Base-by-base conservation (phyloP, 2,797 vertebrate genomes). In the Enteromius paludinosus region DNA sequence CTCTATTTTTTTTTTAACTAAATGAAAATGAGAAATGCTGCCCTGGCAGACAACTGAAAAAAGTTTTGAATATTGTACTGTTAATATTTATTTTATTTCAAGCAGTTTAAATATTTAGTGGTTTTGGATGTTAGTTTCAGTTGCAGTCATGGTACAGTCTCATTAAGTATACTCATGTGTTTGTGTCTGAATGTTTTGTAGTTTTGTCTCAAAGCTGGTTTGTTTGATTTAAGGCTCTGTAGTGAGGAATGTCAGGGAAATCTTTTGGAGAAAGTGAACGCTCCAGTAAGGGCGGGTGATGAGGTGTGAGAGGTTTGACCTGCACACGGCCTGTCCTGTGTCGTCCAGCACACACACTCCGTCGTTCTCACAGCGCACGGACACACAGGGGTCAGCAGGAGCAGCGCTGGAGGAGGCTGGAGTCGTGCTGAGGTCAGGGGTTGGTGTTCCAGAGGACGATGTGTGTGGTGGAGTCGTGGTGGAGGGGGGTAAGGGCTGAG, bases 261-360 rank as follows among this genome's bases (percentile, higher is more conserved):
- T 5, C 4, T 15, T 12, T 6, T 47, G 45, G 5, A 17, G 14
- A 47, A 47, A 17, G 15, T 47, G 14, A 47, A 17, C 45, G 4
- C 33, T 33, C 33, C 33, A 33, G 4, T 33, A 33, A 33, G 33
- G 33, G 33, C 0, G 1, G 35, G 6, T 35, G 35, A 35, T 35
- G 35, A 6, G 6, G 35, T 35, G 35, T 7, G 35, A 7, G 35
- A 35, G 6, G 35, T 6, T 35, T 72, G 81, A 89, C 88, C 84
- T 86, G 88, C 88, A 89, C 6, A 73, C 73, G 6, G 88, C 73
- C 33, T 49, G 54, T 25, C 11, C 18, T 1, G 3, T 47, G 0
- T 18, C 38, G 6, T 75, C 75, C 6, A 12, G 17, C 61, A 84
- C 77, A 66, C 87, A 88, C 56, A 88, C 56, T 0, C 86, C 86